phyloP scores from a whole-genome alignment of 2,888 invertebrate genomes.

The Drosophila nr. medialis region DNA sequence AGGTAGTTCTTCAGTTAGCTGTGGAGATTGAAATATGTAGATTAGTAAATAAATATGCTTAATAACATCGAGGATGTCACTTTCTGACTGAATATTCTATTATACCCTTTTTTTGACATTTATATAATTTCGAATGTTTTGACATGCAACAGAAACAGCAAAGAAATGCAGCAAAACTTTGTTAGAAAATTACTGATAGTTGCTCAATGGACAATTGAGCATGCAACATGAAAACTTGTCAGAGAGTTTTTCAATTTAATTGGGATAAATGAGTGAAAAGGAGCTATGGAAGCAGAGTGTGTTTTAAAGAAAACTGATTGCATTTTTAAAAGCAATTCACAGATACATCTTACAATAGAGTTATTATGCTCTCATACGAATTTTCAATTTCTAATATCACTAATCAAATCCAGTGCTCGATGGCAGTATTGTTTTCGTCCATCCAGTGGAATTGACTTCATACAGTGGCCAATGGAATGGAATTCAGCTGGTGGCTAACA shows the following conservation, averaged over 20 bases:
- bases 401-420: not conserved
- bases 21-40: not conserved
- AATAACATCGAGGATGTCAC: not conserved
- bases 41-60: not conserved
- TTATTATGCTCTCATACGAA: not conserved
- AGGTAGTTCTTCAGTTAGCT: not conserved
- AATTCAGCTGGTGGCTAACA: not conserved
- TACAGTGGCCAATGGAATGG: slow-evolving; percentile 27
- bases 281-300: not conserved
- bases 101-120: not conserved
- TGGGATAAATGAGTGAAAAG: slow-evolving; percentile 1
- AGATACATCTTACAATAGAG: not conserved
- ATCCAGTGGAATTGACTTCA: slow-evolving; percentile 25
- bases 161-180: slow-evolving; percentile 19
- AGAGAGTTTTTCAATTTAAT: slow-evolving; percentile 14
- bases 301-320: slow-evolving; percentile 1
- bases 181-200: slow-evolving; percentile 23
- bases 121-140: not conserved
- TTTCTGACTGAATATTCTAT: not conserved
- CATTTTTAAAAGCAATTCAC: not conserved
- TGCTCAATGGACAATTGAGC: slow-evolving; percentile 33
- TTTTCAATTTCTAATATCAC: slow-evolving; percentile 1
- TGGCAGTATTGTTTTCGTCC: slow-evolving; percentile 4
- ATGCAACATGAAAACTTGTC: slow-evolving; percentile 25
- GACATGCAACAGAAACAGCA: slow-evolving; percentile 2